Base-by-base conservation (phyloP, 1,140 invertebrate genomes). In the Macrosteles quadrilineatus region DNA sequence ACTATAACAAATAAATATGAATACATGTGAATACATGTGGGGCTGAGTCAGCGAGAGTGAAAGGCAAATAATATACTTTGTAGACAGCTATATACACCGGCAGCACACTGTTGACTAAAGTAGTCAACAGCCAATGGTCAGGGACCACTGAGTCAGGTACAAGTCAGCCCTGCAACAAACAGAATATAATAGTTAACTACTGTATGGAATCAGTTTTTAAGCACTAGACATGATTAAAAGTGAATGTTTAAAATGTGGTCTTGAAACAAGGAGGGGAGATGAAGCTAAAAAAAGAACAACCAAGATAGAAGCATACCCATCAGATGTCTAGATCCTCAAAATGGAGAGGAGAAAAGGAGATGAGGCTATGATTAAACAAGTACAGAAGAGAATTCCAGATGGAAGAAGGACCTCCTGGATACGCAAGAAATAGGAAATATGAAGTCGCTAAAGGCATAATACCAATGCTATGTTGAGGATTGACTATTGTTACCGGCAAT, bases 1-100 rank as follows among this genome's bases (percentile, higher is more conserved):
- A 50, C 4, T 21, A 50, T 50, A 50, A 50, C 47, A 50, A 50
- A 50, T 50, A 50, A 50, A 50, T 50, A 50, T 50, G 47, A 3
- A 11, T 11, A 50, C 4, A 17, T 4, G 21, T 50, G n/a, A 19
- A 17, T 6, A 40, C 17, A 17, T 9, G 47, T 50, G 6, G 6
- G n/a, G 14, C 14, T 19, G 47, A 50, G 4, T 11, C 47, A 21
- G 47, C 4, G n/a, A n/a, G 4, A 19, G 3, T 21, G 3, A 50
- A 4, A 50, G 47, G 14, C 14, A 50, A 19, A 17, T 50, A 4
- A 36, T 36, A 36, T 36, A 36, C 47, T 50, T 19, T 11, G n/a
- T 11, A 19, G 14, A 50, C 4, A 9, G 21, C 47, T 19, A 19
- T 19, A n/a, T 19, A 17, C 14, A 50, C 14, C 47, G 21, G 2